A percentile compares a stretch with the other conserved stretches of the same genome.
phyloP scores from a whole-genome alignment of 2,888 invertebrate species.

The Amphiduros pacificus region DNA sequence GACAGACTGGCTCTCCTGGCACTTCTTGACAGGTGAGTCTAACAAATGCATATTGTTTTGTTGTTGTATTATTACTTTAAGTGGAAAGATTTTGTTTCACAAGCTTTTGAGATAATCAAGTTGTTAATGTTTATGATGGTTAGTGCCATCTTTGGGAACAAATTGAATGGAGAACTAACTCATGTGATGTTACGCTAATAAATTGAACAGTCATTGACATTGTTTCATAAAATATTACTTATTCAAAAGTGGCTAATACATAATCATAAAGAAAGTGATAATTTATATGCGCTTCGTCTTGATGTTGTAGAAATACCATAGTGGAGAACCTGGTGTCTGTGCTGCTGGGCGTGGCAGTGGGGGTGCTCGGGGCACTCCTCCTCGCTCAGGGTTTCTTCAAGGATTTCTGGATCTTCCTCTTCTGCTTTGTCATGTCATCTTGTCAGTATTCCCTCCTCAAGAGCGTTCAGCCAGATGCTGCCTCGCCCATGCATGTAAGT shows the following conservation, averaged over 20 bases:
- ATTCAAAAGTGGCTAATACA: no score
- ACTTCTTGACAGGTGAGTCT: constrained; percentile 74
- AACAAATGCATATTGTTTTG: no score
- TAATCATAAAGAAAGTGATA: no score
- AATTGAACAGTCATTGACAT: no score
- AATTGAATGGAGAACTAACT: no score
- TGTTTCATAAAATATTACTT: no score
- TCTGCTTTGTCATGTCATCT: constrained; percentile 96
- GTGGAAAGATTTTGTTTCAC: no score
- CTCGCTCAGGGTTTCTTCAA: constrained; percentile 83
- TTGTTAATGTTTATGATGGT: no score
- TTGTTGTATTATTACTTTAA: no score
- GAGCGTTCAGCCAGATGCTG: constrained; percentile 98
- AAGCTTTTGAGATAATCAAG: no score
- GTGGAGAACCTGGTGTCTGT: constrained; percentile 82
- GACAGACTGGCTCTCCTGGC: constrained; percentile 90
- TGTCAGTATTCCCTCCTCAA: constrained; percentile 96
- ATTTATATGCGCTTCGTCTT: neutral
- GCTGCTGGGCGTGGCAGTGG: constrained; percentile 80
- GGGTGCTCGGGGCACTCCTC: constrained; percentile 81
- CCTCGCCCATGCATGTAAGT: constrained; percentile 87
- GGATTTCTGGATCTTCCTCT: constrained; percentile 89
- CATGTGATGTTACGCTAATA: no score
- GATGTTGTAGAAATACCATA: constrained; percentile 71
- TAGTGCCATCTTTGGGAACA: no score